These are phyloP conservation scores for Megatriorchis doriae DNA, from an alignment of 2,113 vertebrate species.

Conservation along the genomic window DNA sequence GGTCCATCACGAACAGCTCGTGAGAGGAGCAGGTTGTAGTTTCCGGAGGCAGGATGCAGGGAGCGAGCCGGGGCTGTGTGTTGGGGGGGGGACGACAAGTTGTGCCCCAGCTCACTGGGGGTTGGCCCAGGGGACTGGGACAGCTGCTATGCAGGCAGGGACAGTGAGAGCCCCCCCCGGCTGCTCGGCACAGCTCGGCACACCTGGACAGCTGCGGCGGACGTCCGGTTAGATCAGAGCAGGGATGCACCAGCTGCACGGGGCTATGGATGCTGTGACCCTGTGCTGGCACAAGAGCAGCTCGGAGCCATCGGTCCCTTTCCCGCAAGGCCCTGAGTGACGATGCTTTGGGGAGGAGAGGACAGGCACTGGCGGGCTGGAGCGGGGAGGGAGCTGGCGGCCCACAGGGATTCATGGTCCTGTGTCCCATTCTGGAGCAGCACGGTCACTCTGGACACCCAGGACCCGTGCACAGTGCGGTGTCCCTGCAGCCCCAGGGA, in stretches of 20 bases:
- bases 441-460: rapidly evolving
- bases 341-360: neutral
- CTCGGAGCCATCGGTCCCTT: neutral
- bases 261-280: neutral
- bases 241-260: neutral
- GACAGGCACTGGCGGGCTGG: too few relatives aligned
- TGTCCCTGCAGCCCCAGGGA: rapidly evolving
- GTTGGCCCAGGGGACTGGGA: neutral
- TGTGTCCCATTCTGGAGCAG: rapidly evolving
- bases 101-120: neutral
- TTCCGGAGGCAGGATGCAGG: neutral
- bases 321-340: neutral
- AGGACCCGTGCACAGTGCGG: rapidly evolving
- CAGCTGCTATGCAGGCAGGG: neutral
- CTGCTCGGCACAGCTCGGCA: neutral
- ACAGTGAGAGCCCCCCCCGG: neutral
- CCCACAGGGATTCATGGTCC: neutral
- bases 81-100: rapidly evolving
- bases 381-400: rapidly evolving
- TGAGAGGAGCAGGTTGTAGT: neutral
- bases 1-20: rapidly evolving
- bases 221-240: neutral
- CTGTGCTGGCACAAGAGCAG: neutral
- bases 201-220: neutral
- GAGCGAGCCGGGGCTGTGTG: rapidly evolving